Evolutionary conservation across 2,888 invertebrate genomes (phyloP).

Genomic region (Drosophila crucigera): DNA sequence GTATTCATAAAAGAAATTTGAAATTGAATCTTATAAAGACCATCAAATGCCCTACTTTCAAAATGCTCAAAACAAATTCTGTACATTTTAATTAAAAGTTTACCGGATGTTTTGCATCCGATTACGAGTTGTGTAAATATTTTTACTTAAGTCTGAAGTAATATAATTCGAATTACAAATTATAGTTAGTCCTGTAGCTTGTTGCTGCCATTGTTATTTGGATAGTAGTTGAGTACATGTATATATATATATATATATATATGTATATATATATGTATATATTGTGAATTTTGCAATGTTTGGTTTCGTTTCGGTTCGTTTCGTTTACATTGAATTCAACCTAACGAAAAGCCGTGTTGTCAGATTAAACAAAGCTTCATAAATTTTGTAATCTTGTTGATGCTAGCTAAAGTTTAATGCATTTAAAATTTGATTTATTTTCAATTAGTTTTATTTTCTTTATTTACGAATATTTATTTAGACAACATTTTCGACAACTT

Average conservation of each 20-base stretch:
- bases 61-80: neutral
- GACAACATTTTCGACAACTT: neutral
- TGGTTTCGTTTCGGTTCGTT: neutral
- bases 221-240: neutral
- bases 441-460: neutral
- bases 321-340: neutral
- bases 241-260: neutral
- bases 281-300: neutral
- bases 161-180: neutral
- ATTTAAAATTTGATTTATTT: conserved; percentile 1
- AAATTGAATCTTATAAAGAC: neutral
- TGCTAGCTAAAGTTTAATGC: neutral
- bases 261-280: no score
- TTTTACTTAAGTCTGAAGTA: neutral
- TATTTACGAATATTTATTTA: neutral
- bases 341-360: neutral
- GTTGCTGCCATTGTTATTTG: neutral
- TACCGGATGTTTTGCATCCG: neutral
- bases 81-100: neutral
- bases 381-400: neutral
- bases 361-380: neutral
- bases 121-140: neutral
- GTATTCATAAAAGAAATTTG: neutral
- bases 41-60: conserved; percentile 2
- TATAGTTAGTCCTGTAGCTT: neutral